Evolutionary conservation across 2,888 invertebrate species (phyloP).

Genomic region (Argyresthia albistria): DNA sequence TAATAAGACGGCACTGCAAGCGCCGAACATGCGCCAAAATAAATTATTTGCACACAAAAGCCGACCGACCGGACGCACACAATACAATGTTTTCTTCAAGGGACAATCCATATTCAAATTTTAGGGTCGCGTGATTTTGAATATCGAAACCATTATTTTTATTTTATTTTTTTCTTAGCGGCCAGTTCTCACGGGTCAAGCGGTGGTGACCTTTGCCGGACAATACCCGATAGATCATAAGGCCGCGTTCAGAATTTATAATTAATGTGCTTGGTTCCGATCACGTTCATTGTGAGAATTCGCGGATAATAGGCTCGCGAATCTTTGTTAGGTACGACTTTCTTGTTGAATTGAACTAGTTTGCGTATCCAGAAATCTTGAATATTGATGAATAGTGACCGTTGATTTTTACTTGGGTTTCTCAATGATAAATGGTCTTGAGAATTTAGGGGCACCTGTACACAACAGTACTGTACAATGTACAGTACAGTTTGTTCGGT

Average conservation of each 20-base stretch:
- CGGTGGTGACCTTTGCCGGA: constrained; percentile 51
- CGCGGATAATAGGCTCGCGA: constrained; percentile 37
- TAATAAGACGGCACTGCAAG: constrained; percentile 46
- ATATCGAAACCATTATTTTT: constrained; percentile 31
- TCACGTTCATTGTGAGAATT: constrained; percentile 36
- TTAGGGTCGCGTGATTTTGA: constrained; percentile 56
- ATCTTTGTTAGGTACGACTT: constrained; percentile 44
- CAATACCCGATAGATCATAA: constrained; percentile 46
- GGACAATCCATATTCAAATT: constrained; percentile 60
- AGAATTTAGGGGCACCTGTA: constrained; percentile 46
- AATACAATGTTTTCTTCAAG: constrained; percentile 58
- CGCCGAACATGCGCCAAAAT: constrained; percentile 46
- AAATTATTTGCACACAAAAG: constrained; percentile 53
- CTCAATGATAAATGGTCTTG: constrained; percentile 21
- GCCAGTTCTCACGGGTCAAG: constrained; percentile 68
- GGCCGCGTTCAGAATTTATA: constrained; percentile 56
- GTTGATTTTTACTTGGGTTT: constrained; percentile 10
- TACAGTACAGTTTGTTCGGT: constrained; percentile 30
- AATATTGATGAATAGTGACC: constrained; percentile 51
- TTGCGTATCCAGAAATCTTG: constrained; percentile 61
- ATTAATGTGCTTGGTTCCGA: constrained; percentile 54
- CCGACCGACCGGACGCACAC: constrained; percentile 31
- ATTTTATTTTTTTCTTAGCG: constrained; percentile 25
- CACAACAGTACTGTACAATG: constrained; percentile 24
- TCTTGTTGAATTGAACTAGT: constrained; percentile 37